A percentile compares a stretch with the other conserved stretches of the same genome.
These are phyloP conservation scores for Campoletis sonorensis DNA, from an alignment of 1,140 invertebrate species.

Conservation along the genomic window DNA sequence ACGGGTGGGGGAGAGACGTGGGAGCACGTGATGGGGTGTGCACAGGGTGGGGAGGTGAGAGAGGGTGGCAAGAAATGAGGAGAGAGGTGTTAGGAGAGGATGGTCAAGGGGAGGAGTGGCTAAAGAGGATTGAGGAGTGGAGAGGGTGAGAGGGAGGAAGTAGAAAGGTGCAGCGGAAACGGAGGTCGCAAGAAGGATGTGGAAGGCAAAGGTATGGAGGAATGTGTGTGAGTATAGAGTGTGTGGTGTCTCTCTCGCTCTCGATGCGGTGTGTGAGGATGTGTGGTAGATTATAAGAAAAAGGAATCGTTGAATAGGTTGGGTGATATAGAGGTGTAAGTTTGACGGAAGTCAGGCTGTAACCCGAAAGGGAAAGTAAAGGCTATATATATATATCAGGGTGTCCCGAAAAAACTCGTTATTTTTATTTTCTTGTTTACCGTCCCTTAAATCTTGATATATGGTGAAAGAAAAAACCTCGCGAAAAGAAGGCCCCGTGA, in stretches of 20 bases:
- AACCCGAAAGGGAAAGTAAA: no score
- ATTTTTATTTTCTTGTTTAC: no score
- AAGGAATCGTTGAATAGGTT: no score
- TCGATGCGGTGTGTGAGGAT: no score
- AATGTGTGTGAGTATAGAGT: neutral
- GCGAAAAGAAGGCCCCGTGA: no score
- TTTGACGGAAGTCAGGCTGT: no score
- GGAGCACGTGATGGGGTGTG: conserved; percentile 6
- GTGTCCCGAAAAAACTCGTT: no score
- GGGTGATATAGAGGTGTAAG: no score
- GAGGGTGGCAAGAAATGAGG: conserved; percentile 9
- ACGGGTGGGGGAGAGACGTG: neutral
- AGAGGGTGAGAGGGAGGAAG: neutral
- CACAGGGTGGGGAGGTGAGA: neutral
- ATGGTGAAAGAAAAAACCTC: no score
- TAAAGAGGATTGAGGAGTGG: conserved; percentile 21
- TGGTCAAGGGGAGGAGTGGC: conserved; percentile 1
- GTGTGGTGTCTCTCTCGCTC: neutral
- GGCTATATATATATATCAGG: no score
- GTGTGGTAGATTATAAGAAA: no score
- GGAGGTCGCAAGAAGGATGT: neutral
- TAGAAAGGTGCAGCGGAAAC: conserved; percentile 7
- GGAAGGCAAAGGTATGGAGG: neutral
- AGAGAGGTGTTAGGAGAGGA: conserved; percentile 7
- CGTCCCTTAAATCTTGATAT: no score